Base-by-base conservation (phyloP, 2,113 vertebrate species). In the Semnornis frantzii region DNA sequence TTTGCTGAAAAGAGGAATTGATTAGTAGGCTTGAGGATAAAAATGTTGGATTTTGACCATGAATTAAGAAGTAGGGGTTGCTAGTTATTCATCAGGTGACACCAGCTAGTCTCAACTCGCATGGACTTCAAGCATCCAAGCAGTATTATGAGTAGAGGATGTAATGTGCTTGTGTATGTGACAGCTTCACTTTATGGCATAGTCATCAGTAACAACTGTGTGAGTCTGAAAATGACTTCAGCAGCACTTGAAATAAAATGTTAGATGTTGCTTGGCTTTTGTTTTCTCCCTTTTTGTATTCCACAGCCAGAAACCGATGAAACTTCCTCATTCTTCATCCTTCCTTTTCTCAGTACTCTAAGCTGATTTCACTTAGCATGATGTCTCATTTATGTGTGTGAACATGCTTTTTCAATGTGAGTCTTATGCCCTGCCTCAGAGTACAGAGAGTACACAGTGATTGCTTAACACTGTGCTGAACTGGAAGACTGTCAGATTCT, bases 281-380 rank as follows among this genome's bases (percentile, higher is more conserved):
- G 46, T 87, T 52, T 37, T 75, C 28, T 83, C 70, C 31, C 23
- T 31, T 72, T 66, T 87, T 65, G 17, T 62, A 59, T 15, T 82
- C 42, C 13, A 6, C n/a, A 77, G 42, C 30, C 30, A 76, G 82
- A 34, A 82, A 92, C 60, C 19, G 55, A n/a, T 60, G 27, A 75
- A 39, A 72, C 50, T 96, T 87, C 85, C 79, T 90, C 66, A 60
- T 94, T 89, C 88, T 87, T 84, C n/a, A 15, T 44, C 54, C 54
- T 88, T 72, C 42, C 20, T 86, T 91, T 80, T 73, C 57, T 79
- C 62, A 60, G 64, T 54, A 34, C 0, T 27, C 33, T 73, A 27
- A 89, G 78, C 72, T 73, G 54, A 87, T 91, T 93, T 83, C 2
- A 3, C 27, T 55, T 46, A 55, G 30, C 8, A 3, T 50, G 77